These are phyloP conservation scores for Drosophila koepferae DNA, from an alignment of 2,888 invertebrate genomes.

Conservation along the genomic window DNA sequence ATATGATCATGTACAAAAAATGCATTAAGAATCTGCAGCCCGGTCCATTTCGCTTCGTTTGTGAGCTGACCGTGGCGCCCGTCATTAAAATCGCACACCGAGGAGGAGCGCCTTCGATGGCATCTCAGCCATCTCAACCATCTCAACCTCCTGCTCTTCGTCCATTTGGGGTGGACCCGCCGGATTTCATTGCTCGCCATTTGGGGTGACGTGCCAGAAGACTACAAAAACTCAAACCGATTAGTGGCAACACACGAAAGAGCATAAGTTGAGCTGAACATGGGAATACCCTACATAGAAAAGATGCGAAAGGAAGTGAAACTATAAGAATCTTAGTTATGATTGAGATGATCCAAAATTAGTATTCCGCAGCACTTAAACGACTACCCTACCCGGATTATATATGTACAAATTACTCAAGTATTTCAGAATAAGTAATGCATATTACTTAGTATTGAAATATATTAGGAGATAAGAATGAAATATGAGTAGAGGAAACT, in stretches of 20 bases:
- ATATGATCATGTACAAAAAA: constrained; percentile 80
- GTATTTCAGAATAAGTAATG: too few species aligned
- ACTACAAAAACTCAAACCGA: constrained; percentile 11
- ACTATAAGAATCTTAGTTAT: not conserved
- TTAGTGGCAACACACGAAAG: constrained; percentile 25
- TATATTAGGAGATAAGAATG: too few species aligned
- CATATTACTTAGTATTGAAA: too few species aligned
- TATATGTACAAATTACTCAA: too few species aligned
- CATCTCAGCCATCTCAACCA: constrained; percentile 50
- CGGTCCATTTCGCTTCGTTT: constrained; percentile 6
- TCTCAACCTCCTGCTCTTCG: constrained; percentile 6
- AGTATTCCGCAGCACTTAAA: too few species aligned
- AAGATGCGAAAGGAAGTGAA: not conserved
- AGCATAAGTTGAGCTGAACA: not conserved
- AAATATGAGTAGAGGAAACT: too few species aligned
- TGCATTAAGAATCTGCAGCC: constrained; percentile 69
- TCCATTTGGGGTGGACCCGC: constrained; percentile 49
- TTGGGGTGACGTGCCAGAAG: constrained; percentile 36
- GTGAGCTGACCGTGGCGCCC: constrained; percentile 23
- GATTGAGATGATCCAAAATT: not conserved
- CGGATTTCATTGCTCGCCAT: constrained; percentile 40
- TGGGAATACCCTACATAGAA: constrained; percentile 8
- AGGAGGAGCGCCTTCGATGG: constrained; percentile 69
- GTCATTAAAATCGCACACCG: constrained; percentile 64
- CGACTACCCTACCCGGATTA: too few species aligned